Percentiles rank a stretch among this genome's conserved stretches.
Conservation (phyloP, 2,888 invertebrate genomes). For the Mermis nigrescens region DNA sequence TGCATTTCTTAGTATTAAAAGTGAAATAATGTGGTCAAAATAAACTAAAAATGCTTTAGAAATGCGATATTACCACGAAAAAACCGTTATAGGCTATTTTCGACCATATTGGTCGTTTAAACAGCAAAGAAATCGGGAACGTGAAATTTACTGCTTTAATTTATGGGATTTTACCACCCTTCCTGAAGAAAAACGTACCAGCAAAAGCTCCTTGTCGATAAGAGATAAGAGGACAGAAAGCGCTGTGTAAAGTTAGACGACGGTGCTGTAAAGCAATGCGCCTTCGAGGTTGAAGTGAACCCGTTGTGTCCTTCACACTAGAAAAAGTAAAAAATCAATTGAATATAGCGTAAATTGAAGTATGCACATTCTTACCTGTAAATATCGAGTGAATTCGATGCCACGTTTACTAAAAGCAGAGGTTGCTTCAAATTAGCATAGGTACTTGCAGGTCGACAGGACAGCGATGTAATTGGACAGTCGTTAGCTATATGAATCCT, state of each 20-base stretch:
- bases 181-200: slow-evolving; percentile 37
- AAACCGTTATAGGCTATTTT: no score
- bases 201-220: slow-evolving; percentile 60
- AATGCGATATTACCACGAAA: no score
- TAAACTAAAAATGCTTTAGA: no score
- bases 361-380: slow-evolving; percentile 38
- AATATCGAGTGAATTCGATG: slow-evolving; percentile 52
- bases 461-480: slow-evolving; percentile 51
- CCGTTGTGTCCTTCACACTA: slow-evolving; percentile 48
- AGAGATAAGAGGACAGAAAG: slow-evolving; percentile 64
- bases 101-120: no score
- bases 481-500: slow-evolving; percentile 41
- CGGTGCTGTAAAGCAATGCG: slow-evolving; percentile 48
- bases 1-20: no score
- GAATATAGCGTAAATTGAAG: not conserved
- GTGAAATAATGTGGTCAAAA: no score
- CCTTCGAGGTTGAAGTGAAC: slow-evolving; percentile 46
- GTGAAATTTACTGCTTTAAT: no score
- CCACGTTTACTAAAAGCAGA: slow-evolving; percentile 54
- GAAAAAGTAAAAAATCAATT: slow-evolving; percentile 11
- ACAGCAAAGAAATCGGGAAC: no score
- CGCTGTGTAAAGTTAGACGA: slow-evolving; percentile 44
- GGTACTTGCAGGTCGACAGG: slow-evolving; percentile 61
- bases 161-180: no score
- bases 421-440: slow-evolving; percentile 49